These are phyloP conservation scores for Antedon mediterranea DNA, from an alignment of 53 echinoderm and acorn worm species.

Conservation along the genomic window DNA sequence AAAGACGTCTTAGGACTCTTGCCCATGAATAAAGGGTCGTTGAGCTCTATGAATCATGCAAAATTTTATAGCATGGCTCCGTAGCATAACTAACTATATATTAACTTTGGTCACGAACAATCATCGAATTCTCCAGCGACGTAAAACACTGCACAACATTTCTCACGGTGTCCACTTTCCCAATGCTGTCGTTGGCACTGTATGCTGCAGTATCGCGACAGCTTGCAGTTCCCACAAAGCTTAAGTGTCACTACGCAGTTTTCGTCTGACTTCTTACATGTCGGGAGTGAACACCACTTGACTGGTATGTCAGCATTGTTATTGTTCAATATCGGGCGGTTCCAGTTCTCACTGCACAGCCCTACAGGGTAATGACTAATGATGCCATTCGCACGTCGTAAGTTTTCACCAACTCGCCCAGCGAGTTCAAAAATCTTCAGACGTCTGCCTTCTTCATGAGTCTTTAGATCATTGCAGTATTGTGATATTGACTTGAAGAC, in stretches of 20 bases:
- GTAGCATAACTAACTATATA: no score
- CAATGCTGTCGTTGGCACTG: constrained; percentile 86
- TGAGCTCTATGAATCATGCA: no score
- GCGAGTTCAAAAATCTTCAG: constrained; percentile 72
- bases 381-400: constrained; percentile 51
- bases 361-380: not conserved
- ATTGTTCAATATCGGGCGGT: not conserved
- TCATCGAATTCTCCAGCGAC: not conserved
- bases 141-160: constrained; percentile 29
- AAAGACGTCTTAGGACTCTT: no score
- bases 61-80: no score
- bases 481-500: constrained; percentile 75
- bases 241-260: constrained; percentile 40
- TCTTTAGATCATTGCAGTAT: constrained; percentile 63
- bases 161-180: constrained; percentile 69
- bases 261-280: constrained; percentile 51
- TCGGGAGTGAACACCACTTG: constrained; percentile 76
- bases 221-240: constrained; percentile 66
- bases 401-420: constrained; percentile 61
- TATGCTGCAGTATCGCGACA: constrained; percentile 78
- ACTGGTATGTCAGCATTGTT: constrained; percentile 8
- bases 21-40: no score
- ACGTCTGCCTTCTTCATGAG: constrained; percentile 46
- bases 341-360: not conserved
- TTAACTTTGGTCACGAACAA: not conserved